phyloP scores from a whole-genome alignment of 1,140 invertebrate genomes.

The Forficula auricularia region DNA sequence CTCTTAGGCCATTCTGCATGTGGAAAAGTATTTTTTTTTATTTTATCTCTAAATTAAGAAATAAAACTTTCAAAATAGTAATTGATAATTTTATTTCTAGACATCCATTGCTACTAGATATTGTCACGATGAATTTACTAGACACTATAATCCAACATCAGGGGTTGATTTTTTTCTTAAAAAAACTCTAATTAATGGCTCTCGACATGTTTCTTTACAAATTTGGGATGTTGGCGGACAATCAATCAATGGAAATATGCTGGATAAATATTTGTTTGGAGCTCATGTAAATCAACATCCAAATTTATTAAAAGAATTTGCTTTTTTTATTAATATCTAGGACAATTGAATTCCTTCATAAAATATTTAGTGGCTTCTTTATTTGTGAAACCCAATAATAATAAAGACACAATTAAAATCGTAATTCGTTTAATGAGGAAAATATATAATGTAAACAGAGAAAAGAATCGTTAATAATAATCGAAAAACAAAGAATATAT shows the following conservation, averaged over 20 bases:
- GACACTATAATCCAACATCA: conserved; percentile 53
- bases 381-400: too few species aligned
- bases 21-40: conserved; percentile 54
- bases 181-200: conserved; percentile 44
- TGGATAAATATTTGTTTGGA: conserved; percentile 67
- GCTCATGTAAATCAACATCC: conserved; percentile 49
- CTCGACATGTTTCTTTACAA: conserved; percentile 49
- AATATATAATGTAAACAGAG: too few species aligned
- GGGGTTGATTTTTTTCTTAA: conserved; percentile 69
- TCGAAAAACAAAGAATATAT: too few species aligned
- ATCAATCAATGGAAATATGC: conserved; percentile 52
- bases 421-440: too few species aligned
- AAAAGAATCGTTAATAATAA: too few species aligned
- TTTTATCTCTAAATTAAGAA: conserved; percentile 4
- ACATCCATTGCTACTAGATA: conserved; percentile 51
- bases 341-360: too few species aligned
- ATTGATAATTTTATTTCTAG: conserved; percentile 28
- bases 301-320: too few species aligned
- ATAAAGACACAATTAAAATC: too few species aligned
- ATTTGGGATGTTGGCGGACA: conserved; percentile 73
- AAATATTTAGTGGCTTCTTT: too few species aligned
- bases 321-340: too few species aligned
- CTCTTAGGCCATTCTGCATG: conserved; percentile 59
- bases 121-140: conserved; percentile 53
- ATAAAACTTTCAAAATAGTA: conserved; percentile 10